These are phyloP conservation scores for Pseudochromis fuscus DNA, from an alignment of 2,797 vertebrate genomes.

Conservation along the genomic window DNA sequence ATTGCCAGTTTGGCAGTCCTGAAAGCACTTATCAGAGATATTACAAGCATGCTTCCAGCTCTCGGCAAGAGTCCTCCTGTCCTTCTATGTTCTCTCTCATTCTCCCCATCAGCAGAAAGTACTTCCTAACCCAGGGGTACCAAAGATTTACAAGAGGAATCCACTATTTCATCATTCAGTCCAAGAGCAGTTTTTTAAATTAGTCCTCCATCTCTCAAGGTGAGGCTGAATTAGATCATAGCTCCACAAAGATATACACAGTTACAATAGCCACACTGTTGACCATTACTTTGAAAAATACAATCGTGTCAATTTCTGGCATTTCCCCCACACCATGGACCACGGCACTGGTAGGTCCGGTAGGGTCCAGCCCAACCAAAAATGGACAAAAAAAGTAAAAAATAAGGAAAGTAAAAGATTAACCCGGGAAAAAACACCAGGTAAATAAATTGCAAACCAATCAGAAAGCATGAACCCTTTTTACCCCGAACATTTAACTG, in stretches of 20 bases:
- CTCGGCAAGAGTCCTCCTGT: constrained; percentile 37
- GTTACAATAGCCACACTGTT: too few species aligned
- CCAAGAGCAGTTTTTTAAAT: constrained; percentile 15
- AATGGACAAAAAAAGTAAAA: too few species aligned
- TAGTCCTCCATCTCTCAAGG: constrained; percentile 2
- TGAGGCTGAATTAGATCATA: neutral
- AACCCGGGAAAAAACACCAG: too few species aligned
- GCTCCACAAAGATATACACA: neutral
- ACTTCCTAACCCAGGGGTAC: constrained; percentile 17
- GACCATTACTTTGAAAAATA: too few species aligned
- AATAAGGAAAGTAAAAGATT: too few species aligned
- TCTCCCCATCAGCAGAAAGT: constrained; percentile 31
- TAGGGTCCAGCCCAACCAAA: too few species aligned
- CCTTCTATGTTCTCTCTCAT: constrained; percentile 1
- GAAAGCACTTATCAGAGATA: constrained; percentile 58
- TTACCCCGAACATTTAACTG: too few species aligned
- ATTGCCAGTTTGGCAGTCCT: constrained; percentile 49
- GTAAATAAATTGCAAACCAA: too few species aligned
- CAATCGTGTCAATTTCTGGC: too few species aligned
- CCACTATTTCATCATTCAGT: constrained; percentile 6
- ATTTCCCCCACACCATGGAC: too few species aligned
- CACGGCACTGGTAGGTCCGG: too few species aligned
- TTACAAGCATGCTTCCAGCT: constrained; percentile 49
- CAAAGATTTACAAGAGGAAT: constrained; percentile 19
- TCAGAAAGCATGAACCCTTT: too few species aligned